Evolutionary conservation across 2,113 vertebrate genomes (phyloP).

Genomic region (Odobenus rosmarus): DNA sequence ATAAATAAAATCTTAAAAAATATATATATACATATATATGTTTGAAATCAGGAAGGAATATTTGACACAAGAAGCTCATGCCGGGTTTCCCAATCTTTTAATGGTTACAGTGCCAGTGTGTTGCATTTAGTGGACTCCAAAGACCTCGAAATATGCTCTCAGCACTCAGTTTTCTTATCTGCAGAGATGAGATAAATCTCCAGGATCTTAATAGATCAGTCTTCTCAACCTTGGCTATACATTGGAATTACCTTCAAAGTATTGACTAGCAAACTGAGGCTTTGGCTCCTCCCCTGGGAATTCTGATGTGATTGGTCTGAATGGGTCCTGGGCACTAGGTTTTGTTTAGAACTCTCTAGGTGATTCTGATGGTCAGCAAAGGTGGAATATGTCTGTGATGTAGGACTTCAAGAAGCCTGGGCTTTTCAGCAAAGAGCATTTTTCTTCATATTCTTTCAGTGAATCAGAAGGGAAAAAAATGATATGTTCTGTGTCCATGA

Average conservation of each 20-base stretch:
- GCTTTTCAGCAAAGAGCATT: background rate
- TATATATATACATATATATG: background rate
- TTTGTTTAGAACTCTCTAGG: background rate
- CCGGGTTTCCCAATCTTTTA: background rate
- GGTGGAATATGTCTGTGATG: rapidly evolving
- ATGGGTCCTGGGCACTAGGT: background rate
- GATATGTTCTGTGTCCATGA: background rate
- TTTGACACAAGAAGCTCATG: background rate
- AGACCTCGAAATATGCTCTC: background rate
- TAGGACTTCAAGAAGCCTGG: background rate
- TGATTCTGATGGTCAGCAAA: background rate
- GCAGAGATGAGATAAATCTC: background rate
- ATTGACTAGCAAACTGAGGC: background rate
- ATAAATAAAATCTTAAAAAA: too few species aligned
- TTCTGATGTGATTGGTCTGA: background rate
- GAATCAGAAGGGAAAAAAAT: background rate
- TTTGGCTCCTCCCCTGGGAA: background rate
- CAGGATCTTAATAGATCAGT: background rate
- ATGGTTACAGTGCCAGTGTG: background rate
- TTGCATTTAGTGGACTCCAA: background rate
- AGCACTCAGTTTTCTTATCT: background rate
- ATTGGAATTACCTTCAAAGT: background rate
- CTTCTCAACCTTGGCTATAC: background rate
- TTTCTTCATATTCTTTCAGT: background rate
- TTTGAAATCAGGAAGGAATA: constrained; percentile 2